A percentile compares a stretch with the other conserved stretches of the same genome.
Evolutionary conservation across 92 coral and sea anemone genomes (phyloP).

Genomic region (Palythoa grandis): DNA sequence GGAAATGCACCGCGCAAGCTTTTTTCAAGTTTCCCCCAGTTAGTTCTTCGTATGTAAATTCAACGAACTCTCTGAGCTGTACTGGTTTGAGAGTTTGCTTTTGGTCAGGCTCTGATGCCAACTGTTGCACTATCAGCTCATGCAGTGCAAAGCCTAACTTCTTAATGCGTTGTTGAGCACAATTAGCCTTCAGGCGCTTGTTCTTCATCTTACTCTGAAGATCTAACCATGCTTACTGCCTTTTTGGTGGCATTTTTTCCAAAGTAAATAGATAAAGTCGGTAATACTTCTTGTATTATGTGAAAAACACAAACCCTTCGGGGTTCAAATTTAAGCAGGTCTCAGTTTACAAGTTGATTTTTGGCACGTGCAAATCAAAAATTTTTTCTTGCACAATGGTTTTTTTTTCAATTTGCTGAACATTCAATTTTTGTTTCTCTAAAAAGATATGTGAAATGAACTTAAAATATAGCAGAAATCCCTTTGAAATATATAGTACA

Average conservation of each 20-base stretch:
- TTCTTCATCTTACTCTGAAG: neutral
- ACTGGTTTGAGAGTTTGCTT: slow-evolving; percentile 28
- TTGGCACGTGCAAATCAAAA: no score
- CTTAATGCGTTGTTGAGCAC: slow-evolving; percentile 3
- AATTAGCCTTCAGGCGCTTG: slow-evolving; percentile 8
- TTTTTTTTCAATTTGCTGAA: no score
- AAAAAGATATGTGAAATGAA: no score
- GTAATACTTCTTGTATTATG: no score
- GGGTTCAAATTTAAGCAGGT: no score
- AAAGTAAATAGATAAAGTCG: no score
- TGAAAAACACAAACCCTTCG: no score
- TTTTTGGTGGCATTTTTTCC: slow-evolving; percentile 24
- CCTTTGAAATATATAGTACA: no score
- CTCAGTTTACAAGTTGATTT: no score
- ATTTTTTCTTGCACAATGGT: no score
- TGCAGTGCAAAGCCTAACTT: slow-evolving; percentile 12
- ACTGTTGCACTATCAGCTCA: slow-evolving; percentile 6
- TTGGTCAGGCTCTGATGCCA: slow-evolving; percentile 33
- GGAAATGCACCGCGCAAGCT: slow-evolving; percentile 30
- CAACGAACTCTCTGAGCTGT: slow-evolving; percentile 26
- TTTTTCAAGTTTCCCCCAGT: slow-evolving; percentile 19
- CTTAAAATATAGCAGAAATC: no score
- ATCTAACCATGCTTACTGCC: neutral
- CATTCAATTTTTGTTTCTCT: no score
- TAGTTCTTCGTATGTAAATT: slow-evolving; percentile 10